Evolutionary conservation across 2,113 vertebrate species (phyloP).

Genomic region (Bufo gargarizans): DNA sequence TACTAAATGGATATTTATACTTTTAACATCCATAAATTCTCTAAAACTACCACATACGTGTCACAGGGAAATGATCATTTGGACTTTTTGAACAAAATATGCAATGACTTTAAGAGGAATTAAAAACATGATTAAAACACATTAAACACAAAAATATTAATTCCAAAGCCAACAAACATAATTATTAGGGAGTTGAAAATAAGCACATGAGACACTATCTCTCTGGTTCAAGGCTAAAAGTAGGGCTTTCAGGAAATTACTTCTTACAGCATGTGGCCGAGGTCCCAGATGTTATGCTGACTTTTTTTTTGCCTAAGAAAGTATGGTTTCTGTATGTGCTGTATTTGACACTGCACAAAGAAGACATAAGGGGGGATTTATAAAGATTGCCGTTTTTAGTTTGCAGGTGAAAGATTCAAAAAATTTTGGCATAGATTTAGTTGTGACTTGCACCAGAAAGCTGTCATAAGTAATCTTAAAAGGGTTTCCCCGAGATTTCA

Average conservation of each 20-base stretch:
- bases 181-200: slow-evolving; percentile 30
- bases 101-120: not conserved
- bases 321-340: not conserved
- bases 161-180: not conserved
- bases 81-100: not conserved
- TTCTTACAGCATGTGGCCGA: slow-evolving; percentile 39
- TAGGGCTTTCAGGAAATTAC: slow-evolving; percentile 55
- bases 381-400: too few relatives aligned
- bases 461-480: too few relatives aligned
- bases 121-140: slow-evolving; percentile 4
- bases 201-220: slow-evolving; percentile 37
- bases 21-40: not conserved
- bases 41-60: not conserved
- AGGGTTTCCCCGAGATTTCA: too few relatives aligned
- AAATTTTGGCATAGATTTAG: too few relatives aligned
- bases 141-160: not conserved
- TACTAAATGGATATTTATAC: slow-evolving; percentile 36
- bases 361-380: not conserved
- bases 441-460: too few relatives aligned
- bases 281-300: slow-evolving; percentile 46
- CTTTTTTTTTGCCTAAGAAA: slow-evolving; percentile 24
- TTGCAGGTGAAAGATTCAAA: too few relatives aligned
- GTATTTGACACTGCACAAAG: not conserved
- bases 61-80: not conserved
- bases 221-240: slow-evolving; percentile 15